Percentiles rank a stretch among this genome's conserved stretches.
Evolutionary conservation across 2,888 invertebrate genomes (phyloP).

Genomic region (Nephrotoma guestfalica): DNA sequence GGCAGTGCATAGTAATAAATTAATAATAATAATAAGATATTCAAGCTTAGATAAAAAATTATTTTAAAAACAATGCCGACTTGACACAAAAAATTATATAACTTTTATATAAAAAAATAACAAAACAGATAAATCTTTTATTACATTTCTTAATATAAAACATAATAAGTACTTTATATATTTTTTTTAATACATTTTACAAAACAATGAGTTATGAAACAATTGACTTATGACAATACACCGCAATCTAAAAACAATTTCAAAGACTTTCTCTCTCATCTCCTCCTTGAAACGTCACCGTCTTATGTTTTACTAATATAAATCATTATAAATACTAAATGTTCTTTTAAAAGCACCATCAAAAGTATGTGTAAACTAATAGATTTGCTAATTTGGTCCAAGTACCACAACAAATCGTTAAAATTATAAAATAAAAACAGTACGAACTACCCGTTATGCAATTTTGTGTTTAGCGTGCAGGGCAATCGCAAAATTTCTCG

Average conservation of each 20-base stretch:
- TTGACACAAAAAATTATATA: background rate
- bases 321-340: background rate
- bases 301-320: no score
- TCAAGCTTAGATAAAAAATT: background rate
- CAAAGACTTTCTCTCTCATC: background rate
- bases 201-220: background rate
- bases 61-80: background rate
- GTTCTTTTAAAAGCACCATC: background rate
- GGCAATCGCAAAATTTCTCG: background rate
- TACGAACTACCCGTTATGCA: background rate
- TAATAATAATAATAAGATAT: background rate
- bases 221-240: background rate
- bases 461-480: background rate
- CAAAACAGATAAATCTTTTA: background rate
- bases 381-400: background rate
- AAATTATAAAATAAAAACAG: background rate
- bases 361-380: background rate
- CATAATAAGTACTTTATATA: background rate
- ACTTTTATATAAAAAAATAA: background rate
- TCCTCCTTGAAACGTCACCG: background rate
- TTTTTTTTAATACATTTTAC: background rate
- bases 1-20: background rate
- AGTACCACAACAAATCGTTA: background rate
- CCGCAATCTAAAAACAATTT: background rate
- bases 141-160: background rate